Conservation (phyloP, 2,797 vertebrate genomes). For the Hemibagrus guttatus region DNA sequence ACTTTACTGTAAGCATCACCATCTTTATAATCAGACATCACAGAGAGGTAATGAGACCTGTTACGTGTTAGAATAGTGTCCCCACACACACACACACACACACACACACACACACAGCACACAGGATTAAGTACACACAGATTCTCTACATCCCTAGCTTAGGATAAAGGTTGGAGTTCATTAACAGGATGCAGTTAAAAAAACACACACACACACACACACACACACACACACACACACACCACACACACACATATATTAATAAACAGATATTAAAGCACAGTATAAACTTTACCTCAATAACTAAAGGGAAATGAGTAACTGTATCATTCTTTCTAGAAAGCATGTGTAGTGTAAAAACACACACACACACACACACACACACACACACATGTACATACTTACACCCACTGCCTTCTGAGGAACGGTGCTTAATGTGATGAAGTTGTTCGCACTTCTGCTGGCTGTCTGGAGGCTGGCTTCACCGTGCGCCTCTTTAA, state of each 20-base stretch:
- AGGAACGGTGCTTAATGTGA: conserved; percentile 39
- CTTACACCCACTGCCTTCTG: background rate
- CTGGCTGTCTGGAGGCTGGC: conserved; percentile 57
- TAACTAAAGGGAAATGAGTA: background rate
- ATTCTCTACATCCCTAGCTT: too few species aligned
- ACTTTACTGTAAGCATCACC: background rate
- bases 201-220: too few species aligned
- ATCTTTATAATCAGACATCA: background rate
- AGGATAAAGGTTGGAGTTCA: too few species aligned
- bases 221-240: too few species aligned
- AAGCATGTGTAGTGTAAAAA: background rate
- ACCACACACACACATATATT: too few species aligned
- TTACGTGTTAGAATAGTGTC: background rate
- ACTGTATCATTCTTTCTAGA: background rate
- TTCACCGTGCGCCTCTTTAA: conserved; percentile 63
- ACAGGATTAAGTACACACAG: too few species aligned
- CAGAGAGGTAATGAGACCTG: background rate
- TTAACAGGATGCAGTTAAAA: too few species aligned
- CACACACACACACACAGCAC: too few species aligned
- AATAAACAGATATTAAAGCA: too few species aligned
- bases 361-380: background rate
- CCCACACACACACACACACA: too few species aligned
- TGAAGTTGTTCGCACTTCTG: conserved; percentile 25
- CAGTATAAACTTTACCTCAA: background rate
- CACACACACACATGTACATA: conserved; percentile 18